Base-by-base conservation (phyloP, 1,140 invertebrate species). In the Globodera rostochiensis region DNA sequence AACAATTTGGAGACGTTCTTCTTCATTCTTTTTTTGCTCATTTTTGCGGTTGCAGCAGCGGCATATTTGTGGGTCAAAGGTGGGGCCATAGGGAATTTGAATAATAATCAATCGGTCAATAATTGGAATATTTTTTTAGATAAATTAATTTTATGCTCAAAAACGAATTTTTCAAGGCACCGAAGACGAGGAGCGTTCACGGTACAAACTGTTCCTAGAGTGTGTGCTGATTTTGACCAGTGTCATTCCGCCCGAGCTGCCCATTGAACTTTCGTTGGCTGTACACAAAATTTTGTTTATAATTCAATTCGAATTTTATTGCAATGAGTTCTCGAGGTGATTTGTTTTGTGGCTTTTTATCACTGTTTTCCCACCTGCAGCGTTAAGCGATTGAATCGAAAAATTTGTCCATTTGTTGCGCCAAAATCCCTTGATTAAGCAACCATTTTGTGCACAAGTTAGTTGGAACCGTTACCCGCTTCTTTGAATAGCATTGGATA, bases 1-100 rank as follows among this genome's bases (percentile, higher is more conserved):
- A 99, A 99, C 91, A 99, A 98, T 92, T 91, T 97, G 73, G 98
- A 99, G 92, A 98, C 97, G n/a, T 99, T 99, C 91, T 94, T 94
- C 46, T 99, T 99, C 88, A 99, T 99, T 86, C 89, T 98, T 21
- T 99, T 99, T 89, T 92, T 99, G 4, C 92, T 99, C 70, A 93
- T 99, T 66, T 99, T 99, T 90, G 98, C 97, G 0, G 93, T 99
- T 88, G 94, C 95, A 83, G 98, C 98, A 21, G 95, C 98, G 15
- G 92, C 93, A 0, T 99, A 99, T 92, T 95, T 99, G 5, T 99
- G 98, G 98, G 93, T 98, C 76, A 97, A 97, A 92, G 97, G 82
- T 83, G 64, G 6, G 50, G 36, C 3, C 1, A 19, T 11, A 15
- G 11, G 11, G n/a, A 36, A 36, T 21, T 73, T 11, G n/a, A 66